phyloP scores from a whole-genome alignment of 2,113 vertebrate genomes.

The Ceyx cyanopectus region DNA sequence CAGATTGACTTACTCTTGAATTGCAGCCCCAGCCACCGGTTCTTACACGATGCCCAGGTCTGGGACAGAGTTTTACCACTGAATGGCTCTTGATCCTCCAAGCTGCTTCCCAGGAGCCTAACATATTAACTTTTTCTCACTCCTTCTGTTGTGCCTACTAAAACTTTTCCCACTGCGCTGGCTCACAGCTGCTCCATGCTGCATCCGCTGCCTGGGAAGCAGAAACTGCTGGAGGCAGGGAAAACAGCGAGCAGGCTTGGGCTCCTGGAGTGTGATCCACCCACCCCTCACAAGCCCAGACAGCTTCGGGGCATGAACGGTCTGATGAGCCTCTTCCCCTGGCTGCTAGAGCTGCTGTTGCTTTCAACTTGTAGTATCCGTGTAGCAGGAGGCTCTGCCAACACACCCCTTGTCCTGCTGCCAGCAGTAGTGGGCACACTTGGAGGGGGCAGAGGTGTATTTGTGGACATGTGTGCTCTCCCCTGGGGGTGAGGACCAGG shows the following conservation, averaged over 20 bases:
- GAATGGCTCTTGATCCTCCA: neutral
- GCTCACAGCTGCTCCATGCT: neutral
- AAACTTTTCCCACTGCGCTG: neutral
- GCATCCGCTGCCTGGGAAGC: neutral
- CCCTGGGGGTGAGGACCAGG: neutral
- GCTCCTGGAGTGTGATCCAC: neutral
- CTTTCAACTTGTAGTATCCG: neutral
- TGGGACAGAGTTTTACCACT: neutral
- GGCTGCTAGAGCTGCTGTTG: neutral
- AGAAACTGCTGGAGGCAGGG: neutral
- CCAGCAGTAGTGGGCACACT: neutral
- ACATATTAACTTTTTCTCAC: neutral
- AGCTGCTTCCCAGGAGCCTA: neutral
- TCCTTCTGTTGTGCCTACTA: neutral
- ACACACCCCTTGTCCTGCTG: neutral
- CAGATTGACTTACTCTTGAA: neutral
- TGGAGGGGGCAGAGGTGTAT: neutral
- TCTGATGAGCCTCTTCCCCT: neutral
- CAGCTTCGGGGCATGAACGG: constrained; percentile 1
- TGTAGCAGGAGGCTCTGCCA: neutral
- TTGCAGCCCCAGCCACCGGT: neutral
- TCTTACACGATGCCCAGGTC: neutral
- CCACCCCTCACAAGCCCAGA: neutral
- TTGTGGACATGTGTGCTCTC: neutral
- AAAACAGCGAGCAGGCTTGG: neutral